Conservation (phyloP, 2,888 invertebrate genomes). For the Caenorhabditis afra region DNA sequence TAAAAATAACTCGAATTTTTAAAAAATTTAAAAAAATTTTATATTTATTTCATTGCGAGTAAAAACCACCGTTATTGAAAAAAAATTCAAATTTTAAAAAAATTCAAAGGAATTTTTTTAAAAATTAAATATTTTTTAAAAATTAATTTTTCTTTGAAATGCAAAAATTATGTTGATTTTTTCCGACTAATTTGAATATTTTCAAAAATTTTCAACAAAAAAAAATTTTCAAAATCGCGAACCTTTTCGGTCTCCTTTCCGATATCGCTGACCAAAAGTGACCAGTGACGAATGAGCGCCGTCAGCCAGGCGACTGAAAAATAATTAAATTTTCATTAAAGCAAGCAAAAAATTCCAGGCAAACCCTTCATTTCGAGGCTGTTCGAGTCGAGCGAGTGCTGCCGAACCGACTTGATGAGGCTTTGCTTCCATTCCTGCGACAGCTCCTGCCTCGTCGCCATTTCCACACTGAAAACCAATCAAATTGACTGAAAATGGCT, state of each 20-base stretch:
- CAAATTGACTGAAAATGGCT: background rate
- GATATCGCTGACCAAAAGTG: slow-evolving; percentile 76
- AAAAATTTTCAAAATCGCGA: background rate
- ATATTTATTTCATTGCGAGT: too few species aligned
- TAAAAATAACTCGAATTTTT: too few species aligned
- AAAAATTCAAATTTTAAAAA: too few species aligned
- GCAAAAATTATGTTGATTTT: too few species aligned
- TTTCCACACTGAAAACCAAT: slow-evolving; percentile 68
- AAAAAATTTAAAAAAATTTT: too few species aligned
- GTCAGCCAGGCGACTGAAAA: slow-evolving; percentile 78
- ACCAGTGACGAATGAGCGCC: slow-evolving; percentile 79
- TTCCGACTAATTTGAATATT: too few species aligned
- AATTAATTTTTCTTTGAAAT: too few species aligned
- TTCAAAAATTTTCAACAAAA: background rate
- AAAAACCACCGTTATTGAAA: too few species aligned
- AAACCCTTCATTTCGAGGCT: slow-evolving; percentile 77
- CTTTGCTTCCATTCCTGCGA: slow-evolving; percentile 76
- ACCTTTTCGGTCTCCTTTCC: slow-evolving; percentile 68
- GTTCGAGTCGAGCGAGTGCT: slow-evolving; percentile 71
- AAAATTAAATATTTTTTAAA: too few species aligned
- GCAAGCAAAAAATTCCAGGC: too few species aligned
- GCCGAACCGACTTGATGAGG: slow-evolving; percentile 72
- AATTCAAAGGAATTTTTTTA: too few species aligned
- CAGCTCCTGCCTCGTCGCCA: slow-evolving; percentile 73
- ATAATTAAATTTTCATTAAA: background rate